A percentile compares a stretch with the other conserved stretches of the same genome.
phyloP scores from a whole-genome alignment of 1,140 invertebrate species.

The Gryllus bimaculatus region DNA sequence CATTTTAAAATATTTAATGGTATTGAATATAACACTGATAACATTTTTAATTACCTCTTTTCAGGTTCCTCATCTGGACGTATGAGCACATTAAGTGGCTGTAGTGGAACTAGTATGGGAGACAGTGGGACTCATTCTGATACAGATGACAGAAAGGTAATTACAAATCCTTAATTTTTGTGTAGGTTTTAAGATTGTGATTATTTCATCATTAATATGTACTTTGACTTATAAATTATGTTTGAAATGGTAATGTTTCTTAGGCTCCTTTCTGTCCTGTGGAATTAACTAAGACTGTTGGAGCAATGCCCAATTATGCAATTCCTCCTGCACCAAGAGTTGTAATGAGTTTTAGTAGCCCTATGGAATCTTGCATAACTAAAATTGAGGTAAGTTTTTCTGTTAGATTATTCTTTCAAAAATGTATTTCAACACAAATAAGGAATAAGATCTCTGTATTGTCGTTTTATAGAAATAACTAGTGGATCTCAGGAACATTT shows the following conservation, averaged over 20 bases:
- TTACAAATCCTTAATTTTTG: too few relatives aligned
- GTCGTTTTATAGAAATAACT: too few relatives aligned
- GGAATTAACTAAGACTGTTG: background rate
- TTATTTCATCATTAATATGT: too few relatives aligned
- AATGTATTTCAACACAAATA: too few relatives aligned
- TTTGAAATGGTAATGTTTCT: background rate
- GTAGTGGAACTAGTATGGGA: constrained; percentile 63
- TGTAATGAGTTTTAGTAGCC: too few relatives aligned
- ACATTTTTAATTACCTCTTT: background rate
- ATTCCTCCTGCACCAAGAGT: background rate
- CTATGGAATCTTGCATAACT: too few relatives aligned
- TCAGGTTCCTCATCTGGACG: constrained; percentile 54
- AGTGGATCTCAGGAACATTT: too few relatives aligned
- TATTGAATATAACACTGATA: background rate
- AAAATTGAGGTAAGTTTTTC: too few relatives aligned
- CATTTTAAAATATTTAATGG: background rate
- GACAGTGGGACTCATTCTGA: constrained; percentile 79
- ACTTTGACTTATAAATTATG: too few relatives aligned
- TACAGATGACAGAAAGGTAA: constrained; percentile 61
- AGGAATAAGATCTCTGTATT: too few relatives aligned
- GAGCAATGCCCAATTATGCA: background rate
- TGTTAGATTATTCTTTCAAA: too few relatives aligned
- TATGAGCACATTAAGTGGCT: constrained; percentile 61
- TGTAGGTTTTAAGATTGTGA: too few relatives aligned
- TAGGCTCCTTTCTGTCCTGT: background rate